phyloP scores from a whole-genome alignment of 2,797 vertebrate species.

The Gadopsis bispinosus region DNA sequence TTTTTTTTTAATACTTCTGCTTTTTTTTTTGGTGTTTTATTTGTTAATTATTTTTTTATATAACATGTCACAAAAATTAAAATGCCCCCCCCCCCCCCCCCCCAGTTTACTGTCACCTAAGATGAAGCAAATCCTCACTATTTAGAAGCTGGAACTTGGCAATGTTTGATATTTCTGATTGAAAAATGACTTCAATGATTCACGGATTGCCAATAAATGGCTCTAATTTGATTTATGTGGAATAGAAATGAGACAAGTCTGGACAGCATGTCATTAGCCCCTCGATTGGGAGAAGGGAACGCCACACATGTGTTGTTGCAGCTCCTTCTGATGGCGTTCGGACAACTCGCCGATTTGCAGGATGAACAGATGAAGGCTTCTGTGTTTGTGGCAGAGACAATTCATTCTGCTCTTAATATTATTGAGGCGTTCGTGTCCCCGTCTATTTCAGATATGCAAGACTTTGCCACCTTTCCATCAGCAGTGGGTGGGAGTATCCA shows the following conservation, averaged over 20 bases:
- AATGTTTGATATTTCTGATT: neutral
- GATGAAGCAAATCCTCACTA: neutral
- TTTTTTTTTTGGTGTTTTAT: too few relatives aligned
- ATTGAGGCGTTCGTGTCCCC: neutral
- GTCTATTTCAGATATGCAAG: neutral
- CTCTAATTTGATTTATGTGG: neutral
- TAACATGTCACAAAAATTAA: too few relatives aligned
- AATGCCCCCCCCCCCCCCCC: too few relatives aligned
- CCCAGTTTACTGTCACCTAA: neutral
- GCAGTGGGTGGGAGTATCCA: constrained; percentile 3
- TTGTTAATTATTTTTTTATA: too few relatives aligned
- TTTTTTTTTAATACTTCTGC: too few relatives aligned
- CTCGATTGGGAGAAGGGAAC: neutral
- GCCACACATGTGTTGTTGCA: neutral
- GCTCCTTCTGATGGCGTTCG: neutral
- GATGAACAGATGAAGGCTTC: neutral
- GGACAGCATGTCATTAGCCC: too few relatives aligned
- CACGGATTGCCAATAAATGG: neutral
- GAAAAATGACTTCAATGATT: neutral
- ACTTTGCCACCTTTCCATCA: neutral
- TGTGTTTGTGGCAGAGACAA: neutral
- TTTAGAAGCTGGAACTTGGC: neutral
- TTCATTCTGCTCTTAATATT: neutral
- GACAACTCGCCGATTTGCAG: neutral
- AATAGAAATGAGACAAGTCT: neutral